A percentile compares a stretch with the other conserved stretches of the same genome.
Evolutionary conservation across 2,113 vertebrate genomes (phyloP).

Genomic region (Colistium nudipinnis): DNA sequence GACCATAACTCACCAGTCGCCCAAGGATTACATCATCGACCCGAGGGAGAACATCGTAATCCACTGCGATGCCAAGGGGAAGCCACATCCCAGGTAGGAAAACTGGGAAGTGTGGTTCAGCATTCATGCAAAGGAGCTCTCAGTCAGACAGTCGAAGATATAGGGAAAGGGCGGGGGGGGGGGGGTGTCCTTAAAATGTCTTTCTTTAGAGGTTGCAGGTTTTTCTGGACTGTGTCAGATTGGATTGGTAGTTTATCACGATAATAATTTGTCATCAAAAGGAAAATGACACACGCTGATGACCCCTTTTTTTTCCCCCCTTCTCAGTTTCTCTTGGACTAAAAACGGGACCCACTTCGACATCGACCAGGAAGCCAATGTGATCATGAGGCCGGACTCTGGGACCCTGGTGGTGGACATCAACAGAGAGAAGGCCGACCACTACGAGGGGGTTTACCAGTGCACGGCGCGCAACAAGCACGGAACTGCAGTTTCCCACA

Average conservation of each 20-base stretch:
- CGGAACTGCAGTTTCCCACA: slow-evolving; percentile 94
- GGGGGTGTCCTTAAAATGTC: too few species aligned
- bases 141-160: neutral
- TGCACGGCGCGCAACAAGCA: slow-evolving; percentile 93
- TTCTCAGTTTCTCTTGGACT: slow-evolving; percentile 94
- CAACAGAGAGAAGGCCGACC: slow-evolving; percentile 87
- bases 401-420: slow-evolving; percentile 94
- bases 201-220: neutral
- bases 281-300: neutral
- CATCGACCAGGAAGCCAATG: slow-evolving; percentile 87
- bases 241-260: neutral
- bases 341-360: slow-evolving; percentile 95
- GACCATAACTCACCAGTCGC: slow-evolving; percentile 95
- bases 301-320: neutral
- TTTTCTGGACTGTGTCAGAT: neutral
- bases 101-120: slow-evolving; percentile 10
- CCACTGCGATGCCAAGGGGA: slow-evolving; percentile 96
- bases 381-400: slow-evolving; percentile 88
- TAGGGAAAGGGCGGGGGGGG: too few species aligned
- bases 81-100: slow-evolving; percentile 93
- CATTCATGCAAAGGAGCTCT: too few species aligned
- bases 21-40: slow-evolving; percentile 97
- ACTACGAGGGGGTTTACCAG: slow-evolving; percentile 93
- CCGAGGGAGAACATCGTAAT: slow-evolving; percentile 95
- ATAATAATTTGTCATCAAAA: neutral